These are phyloP conservation scores for Lordiphosa mommai DNA, from an alignment of 1,140 invertebrate species.

Conservation along the genomic window DNA sequence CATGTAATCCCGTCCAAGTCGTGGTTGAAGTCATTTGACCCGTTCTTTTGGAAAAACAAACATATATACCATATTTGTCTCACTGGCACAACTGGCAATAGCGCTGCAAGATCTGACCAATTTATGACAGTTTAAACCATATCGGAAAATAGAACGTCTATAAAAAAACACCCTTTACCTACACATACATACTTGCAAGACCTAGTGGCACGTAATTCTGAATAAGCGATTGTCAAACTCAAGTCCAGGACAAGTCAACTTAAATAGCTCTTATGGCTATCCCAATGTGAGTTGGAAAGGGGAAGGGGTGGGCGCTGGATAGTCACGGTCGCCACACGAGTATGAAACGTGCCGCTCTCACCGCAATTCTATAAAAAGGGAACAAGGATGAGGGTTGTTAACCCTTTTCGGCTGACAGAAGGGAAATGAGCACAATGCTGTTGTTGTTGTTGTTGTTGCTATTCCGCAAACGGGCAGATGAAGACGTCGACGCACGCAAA, in stretches of 20 bases:
- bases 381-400: slow-evolving; percentile 19
- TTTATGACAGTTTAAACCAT: too few species aligned
- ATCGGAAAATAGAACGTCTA: too few species aligned
- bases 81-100: too few species aligned
- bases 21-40: too few species aligned
- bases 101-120: too few species aligned
- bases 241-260: slow-evolving; percentile 45
- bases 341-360: slow-evolving; percentile 44
- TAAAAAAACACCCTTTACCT: too few species aligned
- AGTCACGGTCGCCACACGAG: slow-evolving; percentile 12
- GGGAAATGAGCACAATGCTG: slow-evolving; percentile 54
- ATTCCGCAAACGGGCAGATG: too few species aligned
- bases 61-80: too few species aligned
- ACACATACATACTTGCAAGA: too few species aligned
- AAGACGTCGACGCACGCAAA: slow-evolving; percentile 31
- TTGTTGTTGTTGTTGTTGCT: too few species aligned
- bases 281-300: neutral
- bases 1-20: too few species aligned
- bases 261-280: slow-evolving; percentile 63
- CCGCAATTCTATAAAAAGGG: slow-evolving; percentile 58
- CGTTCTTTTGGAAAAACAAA: too few species aligned
- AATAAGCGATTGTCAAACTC: slow-evolving; percentile 56
- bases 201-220: slow-evolving; percentile 32
- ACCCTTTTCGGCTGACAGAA: slow-evolving; percentile 36
- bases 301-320: neutral